phyloP scores from a whole-genome alignment of 2,888 invertebrate genomes.

The Thymelicus lineola region DNA sequence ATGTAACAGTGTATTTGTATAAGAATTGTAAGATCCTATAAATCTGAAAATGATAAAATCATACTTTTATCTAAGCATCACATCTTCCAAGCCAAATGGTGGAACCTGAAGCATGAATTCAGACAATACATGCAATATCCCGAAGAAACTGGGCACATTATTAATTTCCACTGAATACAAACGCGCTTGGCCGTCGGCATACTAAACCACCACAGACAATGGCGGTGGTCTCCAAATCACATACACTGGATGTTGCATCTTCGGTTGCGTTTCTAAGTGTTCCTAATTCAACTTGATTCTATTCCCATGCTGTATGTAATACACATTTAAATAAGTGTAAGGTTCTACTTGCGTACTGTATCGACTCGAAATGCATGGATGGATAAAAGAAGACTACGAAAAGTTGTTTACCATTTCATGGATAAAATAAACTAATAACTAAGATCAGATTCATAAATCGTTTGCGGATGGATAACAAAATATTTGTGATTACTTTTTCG shows the following conservation, averaged over 20 bases:
- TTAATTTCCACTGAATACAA: constrained; percentile 69
- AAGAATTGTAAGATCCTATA: too few species aligned
- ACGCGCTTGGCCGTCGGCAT: constrained; percentile 56
- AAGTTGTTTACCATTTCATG: too few species aligned
- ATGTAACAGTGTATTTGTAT: too few species aligned
- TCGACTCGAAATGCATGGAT: constrained; percentile 35
- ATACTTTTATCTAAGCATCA: too few species aligned
- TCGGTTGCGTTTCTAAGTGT: constrained; percentile 56
- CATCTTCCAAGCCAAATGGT: too few species aligned
- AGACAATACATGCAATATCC: constrained; percentile 51
- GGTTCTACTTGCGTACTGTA: constrained; percentile 46
- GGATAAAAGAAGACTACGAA: constrained; percentile 16
- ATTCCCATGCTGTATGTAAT: constrained; percentile 68
- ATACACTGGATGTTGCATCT: constrained; percentile 58
- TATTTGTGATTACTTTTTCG: too few species aligned
- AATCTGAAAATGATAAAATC: too few species aligned
- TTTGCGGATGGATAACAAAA: too few species aligned
- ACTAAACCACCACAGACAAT: constrained; percentile 63
- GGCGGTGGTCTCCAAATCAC: constrained; percentile 60
- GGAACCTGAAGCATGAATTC: not conserved
- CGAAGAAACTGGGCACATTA: constrained; percentile 57
- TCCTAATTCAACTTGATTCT: constrained; percentile 59
- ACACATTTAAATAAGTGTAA: constrained; percentile 67
- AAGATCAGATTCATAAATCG: too few species aligned
- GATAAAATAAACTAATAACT: too few species aligned